phyloP scores from a whole-genome alignment of 2,888 invertebrate genomes.

The Scrobipalpa atriplicella region DNA sequence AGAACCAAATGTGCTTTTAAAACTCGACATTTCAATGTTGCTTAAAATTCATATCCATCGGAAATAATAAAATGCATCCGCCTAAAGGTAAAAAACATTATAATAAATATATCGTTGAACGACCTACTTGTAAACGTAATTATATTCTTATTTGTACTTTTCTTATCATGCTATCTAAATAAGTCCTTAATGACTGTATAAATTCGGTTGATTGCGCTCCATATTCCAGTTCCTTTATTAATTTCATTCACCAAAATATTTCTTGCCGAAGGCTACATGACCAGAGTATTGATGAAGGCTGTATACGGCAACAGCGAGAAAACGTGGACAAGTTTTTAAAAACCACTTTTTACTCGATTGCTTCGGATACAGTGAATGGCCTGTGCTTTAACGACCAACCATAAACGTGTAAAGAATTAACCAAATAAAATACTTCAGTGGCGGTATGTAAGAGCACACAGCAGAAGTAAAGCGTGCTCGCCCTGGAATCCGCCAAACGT shows the following conservation, averaged over 20 bases:
- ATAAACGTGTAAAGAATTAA: conserved; percentile 26
- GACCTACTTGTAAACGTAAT: not conserved
- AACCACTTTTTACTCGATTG: conserved; percentile 51
- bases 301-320: conserved; percentile 29
- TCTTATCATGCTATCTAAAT: conserved; percentile 9
- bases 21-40: conserved; percentile 15
- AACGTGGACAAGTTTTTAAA: conserved; percentile 33
- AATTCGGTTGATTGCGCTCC: not conserved
- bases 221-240: not conserved
- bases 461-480: conserved; percentile 48
- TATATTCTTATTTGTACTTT: conserved; percentile 7
- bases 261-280: not conserved
- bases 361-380: conserved; percentile 56
- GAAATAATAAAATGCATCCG: conserved; percentile 12
- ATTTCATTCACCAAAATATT: conserved; percentile 23
- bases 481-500: conserved; percentile 60
- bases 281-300: conserved; percentile 17
- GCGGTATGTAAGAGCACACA: conserved; percentile 59
- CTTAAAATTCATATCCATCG: conserved; percentile 1
- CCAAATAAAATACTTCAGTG: conserved; percentile 58
- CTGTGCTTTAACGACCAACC: conserved; percentile 34
- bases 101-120: not conserved
- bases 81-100: not conserved
- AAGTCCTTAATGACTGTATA: not conserved
- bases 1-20: conserved; percentile 29